A percentile compares a stretch with the other conserved stretches of the same genome.
These are phyloP conservation scores for Adelosebastes latens DNA, from an alignment of 2,797 vertebrate genomes.

Conservation along the genomic window DNA sequence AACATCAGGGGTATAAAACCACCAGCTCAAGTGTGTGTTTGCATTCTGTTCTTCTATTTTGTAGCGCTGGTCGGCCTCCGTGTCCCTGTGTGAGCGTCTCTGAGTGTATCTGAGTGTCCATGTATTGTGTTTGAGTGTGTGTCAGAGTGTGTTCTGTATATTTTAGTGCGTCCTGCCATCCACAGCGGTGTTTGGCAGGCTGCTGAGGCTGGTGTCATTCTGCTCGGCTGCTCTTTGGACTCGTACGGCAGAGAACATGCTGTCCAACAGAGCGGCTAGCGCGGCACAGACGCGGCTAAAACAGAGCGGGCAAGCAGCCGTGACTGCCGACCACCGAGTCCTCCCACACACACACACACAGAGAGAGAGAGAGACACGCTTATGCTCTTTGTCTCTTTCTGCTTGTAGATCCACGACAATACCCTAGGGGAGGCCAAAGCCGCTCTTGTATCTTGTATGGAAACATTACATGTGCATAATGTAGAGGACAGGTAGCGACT, in stretches of 20 bases:
- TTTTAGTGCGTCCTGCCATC: slow-evolving; percentile 56
- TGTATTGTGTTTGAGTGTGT: not conserved
- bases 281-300: slow-evolving; percentile 59
- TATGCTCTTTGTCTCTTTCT: slow-evolving; percentile 48
- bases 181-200: slow-evolving; percentile 68
- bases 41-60: slow-evolving; percentile 2
- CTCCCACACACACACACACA: slow-evolving; percentile 8
- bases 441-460: slow-evolving; percentile 45
- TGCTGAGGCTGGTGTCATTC: slow-evolving; percentile 73
- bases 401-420: slow-evolving; percentile 49
- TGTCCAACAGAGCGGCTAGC: slow-evolving; percentile 76
- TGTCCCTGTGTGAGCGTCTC: not conserved
- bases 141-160: slow-evolving; percentile 38
- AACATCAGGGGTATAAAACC: slow-evolving; percentile 30
- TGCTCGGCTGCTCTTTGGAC: slow-evolving; percentile 71
- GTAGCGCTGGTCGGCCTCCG: not conserved
- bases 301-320: slow-evolving; percentile 71
- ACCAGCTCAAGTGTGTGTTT: slow-evolving; percentile 10
- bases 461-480: slow-evolving; percentile 60
- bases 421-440: slow-evolving; percentile 35
- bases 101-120: not conserved
- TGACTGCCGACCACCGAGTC: slow-evolving; percentile 50
- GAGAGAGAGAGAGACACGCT: slow-evolving; percentile 2
- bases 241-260: slow-evolving; percentile 51
- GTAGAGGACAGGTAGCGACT: slow-evolving; percentile 40